Evolutionary conservation across 2,797 vertebrate genomes (phyloP).

Genomic region (Ctenopoma kingsleyae): DNA sequence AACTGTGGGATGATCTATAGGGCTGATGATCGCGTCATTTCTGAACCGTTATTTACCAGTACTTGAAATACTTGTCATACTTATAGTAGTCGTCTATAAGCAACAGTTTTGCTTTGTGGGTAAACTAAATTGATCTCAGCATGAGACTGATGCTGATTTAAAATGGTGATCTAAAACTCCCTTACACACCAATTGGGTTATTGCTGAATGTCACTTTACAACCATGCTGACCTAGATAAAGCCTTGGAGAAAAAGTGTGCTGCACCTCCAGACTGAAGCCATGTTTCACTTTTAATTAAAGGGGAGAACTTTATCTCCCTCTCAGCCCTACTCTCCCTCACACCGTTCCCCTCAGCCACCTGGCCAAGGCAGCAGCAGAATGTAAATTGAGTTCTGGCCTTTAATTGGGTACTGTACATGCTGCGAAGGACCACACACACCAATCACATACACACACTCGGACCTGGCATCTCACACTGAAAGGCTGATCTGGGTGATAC

Average conservation of each 20-base stretch:
- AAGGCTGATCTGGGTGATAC: conserved; percentile 31
- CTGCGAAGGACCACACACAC: conserved; percentile 34
- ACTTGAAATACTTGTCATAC: background rate
- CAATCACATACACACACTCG: background rate
- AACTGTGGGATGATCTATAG: background rate
- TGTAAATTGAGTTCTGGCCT: conserved; percentile 65
- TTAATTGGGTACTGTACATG: conserved; percentile 71
- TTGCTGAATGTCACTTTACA: conserved; percentile 61
- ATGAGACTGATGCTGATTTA: conserved; percentile 28
- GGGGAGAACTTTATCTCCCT: conserved; percentile 64
- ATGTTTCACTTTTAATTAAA: conserved; percentile 74
- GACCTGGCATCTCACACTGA: conserved; percentile 21
- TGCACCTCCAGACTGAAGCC: conserved; percentile 63
- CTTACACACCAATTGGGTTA: conserved; percentile 23
- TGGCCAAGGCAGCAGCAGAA: conserved; percentile 63
- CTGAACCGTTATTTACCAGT: background rate
- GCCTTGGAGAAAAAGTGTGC: conserved; percentile 50
- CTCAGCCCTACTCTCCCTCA: conserved; percentile 41
- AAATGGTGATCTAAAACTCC: conserved; percentile 33
- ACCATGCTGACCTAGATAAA: conserved; percentile 63
- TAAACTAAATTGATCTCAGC: background rate
- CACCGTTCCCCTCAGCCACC: conserved; percentile 59
- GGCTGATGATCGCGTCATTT: background rate
- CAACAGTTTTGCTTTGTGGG: background rate
- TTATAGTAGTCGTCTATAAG: background rate